Evolutionary conservation across 2,797 vertebrate species (phyloP).

Genomic region (Petrocephalus sullivani): DNA sequence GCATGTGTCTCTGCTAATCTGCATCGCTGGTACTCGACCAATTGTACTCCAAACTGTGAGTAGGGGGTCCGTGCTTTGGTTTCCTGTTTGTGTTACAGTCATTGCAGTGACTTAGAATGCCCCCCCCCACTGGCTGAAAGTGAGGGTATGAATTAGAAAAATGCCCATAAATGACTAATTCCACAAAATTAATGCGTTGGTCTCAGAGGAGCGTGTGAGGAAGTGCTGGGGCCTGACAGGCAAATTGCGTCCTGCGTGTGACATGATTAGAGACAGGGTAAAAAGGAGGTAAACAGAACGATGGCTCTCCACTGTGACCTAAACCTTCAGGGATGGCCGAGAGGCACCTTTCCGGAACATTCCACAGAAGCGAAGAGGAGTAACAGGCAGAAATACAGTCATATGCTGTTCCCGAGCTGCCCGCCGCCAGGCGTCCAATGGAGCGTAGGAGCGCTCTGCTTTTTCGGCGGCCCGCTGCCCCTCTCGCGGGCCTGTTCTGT

Average conservation of each 20-base stretch:
- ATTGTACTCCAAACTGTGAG: background rate
- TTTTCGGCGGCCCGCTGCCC: slow-evolving; percentile 39
- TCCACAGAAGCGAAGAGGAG: background rate
- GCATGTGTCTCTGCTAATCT: background rate
- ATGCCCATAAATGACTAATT: background rate
- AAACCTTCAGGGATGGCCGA: background rate
- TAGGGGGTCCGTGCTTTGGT: background rate
- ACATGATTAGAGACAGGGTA: background rate
- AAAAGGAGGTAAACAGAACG: background rate
- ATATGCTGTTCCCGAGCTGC: too few relatives aligned
- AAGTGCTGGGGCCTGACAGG: background rate
- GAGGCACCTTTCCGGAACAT: background rate
- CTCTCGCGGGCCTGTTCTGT: slow-evolving; percentile 27
- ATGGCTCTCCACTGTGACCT: background rate
- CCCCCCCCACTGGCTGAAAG: background rate
- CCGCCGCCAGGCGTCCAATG: background rate
- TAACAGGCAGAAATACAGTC: background rate
- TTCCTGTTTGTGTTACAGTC: background rate
- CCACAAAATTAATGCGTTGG: background rate
- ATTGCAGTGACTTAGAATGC: background rate
- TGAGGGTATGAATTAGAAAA: background rate
- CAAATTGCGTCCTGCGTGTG: background rate
- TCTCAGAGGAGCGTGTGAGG: background rate
- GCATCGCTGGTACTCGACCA: background rate
- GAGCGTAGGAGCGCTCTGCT: background rate